Conservation (phyloP, 2,113 vertebrate species). For the Solenodon paradoxus region DNA sequence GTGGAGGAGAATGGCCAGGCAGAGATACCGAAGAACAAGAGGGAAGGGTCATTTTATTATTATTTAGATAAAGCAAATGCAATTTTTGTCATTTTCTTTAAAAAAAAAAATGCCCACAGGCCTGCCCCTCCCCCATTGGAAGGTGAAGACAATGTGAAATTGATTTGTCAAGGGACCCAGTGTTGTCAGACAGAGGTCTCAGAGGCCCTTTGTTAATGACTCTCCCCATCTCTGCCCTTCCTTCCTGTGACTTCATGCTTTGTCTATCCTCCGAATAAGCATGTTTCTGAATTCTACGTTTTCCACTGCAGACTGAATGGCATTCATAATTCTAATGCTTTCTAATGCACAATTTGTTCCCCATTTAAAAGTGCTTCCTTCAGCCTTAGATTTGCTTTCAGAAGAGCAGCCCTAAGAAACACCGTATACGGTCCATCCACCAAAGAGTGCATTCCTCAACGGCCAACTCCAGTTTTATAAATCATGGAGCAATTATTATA, state of each 20-base stretch:
- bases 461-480: conserved; percentile 30
- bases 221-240: conserved; percentile 24
- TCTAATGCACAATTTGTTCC: conserved; percentile 17
- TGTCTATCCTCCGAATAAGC: conserved; percentile 3
- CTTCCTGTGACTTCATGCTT: conserved; percentile 32
- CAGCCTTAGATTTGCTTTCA: conserved; percentile 40
- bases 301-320: conserved; percentile 1
- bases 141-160: not conserved
- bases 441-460: not conserved
- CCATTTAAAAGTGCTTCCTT: conserved; percentile 16
- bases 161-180: not conserved
- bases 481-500: conserved; percentile 34
- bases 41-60: not conserved
- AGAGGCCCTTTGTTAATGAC: conserved; percentile 6
- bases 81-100: not conserved
- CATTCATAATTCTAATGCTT: conserved; percentile 32
- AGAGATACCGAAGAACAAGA: not conserved
- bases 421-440: not conserved
- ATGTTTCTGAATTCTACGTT: not conserved
- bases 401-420: conserved; percentile 22
- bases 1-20: not conserved
- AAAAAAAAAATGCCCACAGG: not conserved
- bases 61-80: not conserved
- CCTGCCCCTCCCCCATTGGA: not conserved
- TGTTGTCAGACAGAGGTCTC: not conserved